Evolutionary conservation across 2,888 invertebrate genomes (phyloP).

Genomic region (Therioaphis trifolii): DNA sequence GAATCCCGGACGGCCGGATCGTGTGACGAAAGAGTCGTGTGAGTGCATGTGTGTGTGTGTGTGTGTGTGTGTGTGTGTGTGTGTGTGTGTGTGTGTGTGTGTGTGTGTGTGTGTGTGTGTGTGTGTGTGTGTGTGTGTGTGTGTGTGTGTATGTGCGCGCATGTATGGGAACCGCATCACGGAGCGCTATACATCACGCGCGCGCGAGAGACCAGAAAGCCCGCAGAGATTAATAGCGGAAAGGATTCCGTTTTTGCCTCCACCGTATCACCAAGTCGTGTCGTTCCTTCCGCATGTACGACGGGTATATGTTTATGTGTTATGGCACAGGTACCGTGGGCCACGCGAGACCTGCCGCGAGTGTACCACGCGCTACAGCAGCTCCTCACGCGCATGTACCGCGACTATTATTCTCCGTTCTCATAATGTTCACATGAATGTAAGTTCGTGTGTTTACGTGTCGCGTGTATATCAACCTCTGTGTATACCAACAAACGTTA

Average conservation of each 20-base stretch:
- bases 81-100: too few relatives aligned
- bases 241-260: slow-evolving; percentile 19
- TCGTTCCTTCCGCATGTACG: background rate
- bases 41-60: background rate
- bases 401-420: background rate
- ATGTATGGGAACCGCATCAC: background rate
- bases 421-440: too few relatives aligned
- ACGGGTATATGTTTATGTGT: background rate
- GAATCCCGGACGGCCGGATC: background rate
- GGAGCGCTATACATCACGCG: slow-evolving; percentile 24
- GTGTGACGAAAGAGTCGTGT: slow-evolving; percentile 25
- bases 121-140: too few relatives aligned
- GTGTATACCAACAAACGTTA: too few relatives aligned
- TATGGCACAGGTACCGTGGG: too few relatives aligned
- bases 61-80: too few relatives aligned
- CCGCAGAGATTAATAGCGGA: slow-evolving; percentile 28
- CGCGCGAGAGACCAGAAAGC: slow-evolving; percentile 22
- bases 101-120: background rate
- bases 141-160: too few relatives aligned
- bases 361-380: too few relatives aligned
- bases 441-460: background rate
- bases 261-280: background rate
- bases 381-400: background rate
- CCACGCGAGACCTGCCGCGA: too few relatives aligned
- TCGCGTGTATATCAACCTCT: too few relatives aligned